A percentile compares a stretch with the other conserved stretches of the same genome.
Conservation (phyloP, 2,888 invertebrate species). For the Gandaritis pyraliata region DNA sequence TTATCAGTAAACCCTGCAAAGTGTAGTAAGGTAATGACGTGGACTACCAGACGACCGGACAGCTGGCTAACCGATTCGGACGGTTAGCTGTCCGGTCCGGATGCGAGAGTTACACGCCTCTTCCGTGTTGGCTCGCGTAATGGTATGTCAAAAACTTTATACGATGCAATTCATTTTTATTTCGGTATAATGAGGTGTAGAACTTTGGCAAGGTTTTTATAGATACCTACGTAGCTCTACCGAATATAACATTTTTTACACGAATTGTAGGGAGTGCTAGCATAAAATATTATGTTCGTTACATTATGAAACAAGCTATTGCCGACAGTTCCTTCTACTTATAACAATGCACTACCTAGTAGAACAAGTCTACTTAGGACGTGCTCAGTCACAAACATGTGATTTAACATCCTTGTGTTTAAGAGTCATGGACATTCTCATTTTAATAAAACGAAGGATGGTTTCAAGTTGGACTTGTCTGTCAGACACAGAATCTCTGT, state of each 20-base stretch:
- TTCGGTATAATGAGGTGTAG: constrained; percentile 18
- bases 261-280: background rate
- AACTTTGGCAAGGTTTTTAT: background rate
- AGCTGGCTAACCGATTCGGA: constrained; percentile 5
- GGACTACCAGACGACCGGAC: constrained; percentile 24
- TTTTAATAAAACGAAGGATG: too few species aligned
- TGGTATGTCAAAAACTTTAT: constrained; percentile 47
- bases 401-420: too few species aligned
- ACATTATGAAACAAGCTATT: too few species aligned
- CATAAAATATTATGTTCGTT: background rate
- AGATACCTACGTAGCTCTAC: background rate
- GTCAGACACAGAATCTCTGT: too few species aligned
- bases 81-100: constrained; percentile 21
- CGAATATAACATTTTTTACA: too few species aligned
- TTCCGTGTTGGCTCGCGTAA: constrained; percentile 62
- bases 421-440: too few species aligned
- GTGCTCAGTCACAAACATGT: too few species aligned
- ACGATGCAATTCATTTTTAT: constrained; percentile 21
- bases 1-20: constrained; percentile 7
- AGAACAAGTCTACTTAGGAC: too few species aligned
- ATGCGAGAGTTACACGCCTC: constrained; percentile 53
- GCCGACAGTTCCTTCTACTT: too few species aligned
- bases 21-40: constrained; percentile 25
- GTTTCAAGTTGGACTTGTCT: too few species aligned
- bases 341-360: too few species aligned